Base-by-base conservation (phyloP, 2,113 vertebrate genomes). In the Elanus axillaris region DNA sequence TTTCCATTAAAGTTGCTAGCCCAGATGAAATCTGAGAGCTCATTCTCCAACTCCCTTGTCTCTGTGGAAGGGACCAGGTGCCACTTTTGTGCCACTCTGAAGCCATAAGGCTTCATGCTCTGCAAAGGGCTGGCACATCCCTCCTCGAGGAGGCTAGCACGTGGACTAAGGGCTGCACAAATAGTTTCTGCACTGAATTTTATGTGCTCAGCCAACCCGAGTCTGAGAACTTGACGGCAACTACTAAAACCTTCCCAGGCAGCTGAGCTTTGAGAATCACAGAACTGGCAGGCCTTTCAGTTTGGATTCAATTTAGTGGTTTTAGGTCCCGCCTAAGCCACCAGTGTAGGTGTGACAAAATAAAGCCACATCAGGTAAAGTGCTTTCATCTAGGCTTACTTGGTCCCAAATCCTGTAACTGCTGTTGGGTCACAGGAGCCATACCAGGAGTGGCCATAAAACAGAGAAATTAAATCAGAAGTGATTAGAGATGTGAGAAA, bases 1-100 rank as follows among this genome's bases (percentile, higher is more conserved):
- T 93, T 91, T 80, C 56, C 72, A 19, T 90, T 83, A 76, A 67
- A 89, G 59, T 64, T 78, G 67, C 16, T 63, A 80, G 56, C 29
- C 74, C 74, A 75, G 32, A 83, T 76, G 79, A 75, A 91, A 76
- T 62, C 53, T 23, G 11, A 64, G 66, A 87, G 27, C 60, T 89
- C 52, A 23, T 90, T 72, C 71, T 86, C 38, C 13, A 15, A 4
- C 34, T 75, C 20, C 10, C 40, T 87, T 56, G 40, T 52, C 52
- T 56, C 58, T 13, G 21, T 74, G 42, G 67, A 69, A 77, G 47
- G 55, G 38, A 55, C 26, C 38, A 42, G 36, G 45, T 48, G 40
- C 21, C 29, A 42, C 13, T 52, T 64, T 21, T 59, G 48, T 43
- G 58, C 27, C 48, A 7, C 36, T 63, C 20, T 40, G n/a, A n/a